Evolutionary conservation across 2,888 invertebrate genomes (phyloP), one percentile per base, ranked within the genome.

Genomic region (Sycophila texana): DNA sequence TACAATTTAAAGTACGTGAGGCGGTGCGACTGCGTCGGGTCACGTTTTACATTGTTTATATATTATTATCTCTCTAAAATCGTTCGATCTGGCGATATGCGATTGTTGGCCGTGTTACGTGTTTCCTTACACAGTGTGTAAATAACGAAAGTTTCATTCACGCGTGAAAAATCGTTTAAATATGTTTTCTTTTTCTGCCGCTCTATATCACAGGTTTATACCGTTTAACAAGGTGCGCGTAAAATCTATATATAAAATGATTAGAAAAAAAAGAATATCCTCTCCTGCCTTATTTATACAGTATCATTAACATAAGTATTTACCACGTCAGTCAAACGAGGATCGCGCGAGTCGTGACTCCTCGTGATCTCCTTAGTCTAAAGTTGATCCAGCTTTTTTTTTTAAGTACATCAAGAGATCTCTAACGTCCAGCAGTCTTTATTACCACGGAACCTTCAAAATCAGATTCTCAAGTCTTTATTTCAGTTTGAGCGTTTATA

Each of bases 201-300:
- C 80, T 82, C 76, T 86, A 88, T 89, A 89, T 89, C 89, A 89
- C 89, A 89, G 89, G 88, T 88, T 39, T 87, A 89, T 87, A 86
- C 86, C 86, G 84, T 84, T 85, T 83, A 85, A 85, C 86, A 87
- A 88, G 84, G 88, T 87, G 87, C 85, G 84, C 86, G 82, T 85
- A 83, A 79, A 74, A 75, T 74, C 74, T 80, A 82, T 67, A 39
- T 39, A 39, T 39, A 39, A 80, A 77, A 79, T 81, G 57, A 77
- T 74, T 72, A 77, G 79, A 81, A 78, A 80, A 77, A 73, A 80
- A 74, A 77, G 72, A 78, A 75, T 80, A 74, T 81, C 60, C 72
- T 72, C 60, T 66, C 75, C 77, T 81, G 61, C 53, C 73, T 74
- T 81, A 76, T 66, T 73, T 77, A 80, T 77, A 77, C 73, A 77